Base-by-base conservation (phyloP, 2,888 invertebrate species). In the Philopedon plagiatum region DNA sequence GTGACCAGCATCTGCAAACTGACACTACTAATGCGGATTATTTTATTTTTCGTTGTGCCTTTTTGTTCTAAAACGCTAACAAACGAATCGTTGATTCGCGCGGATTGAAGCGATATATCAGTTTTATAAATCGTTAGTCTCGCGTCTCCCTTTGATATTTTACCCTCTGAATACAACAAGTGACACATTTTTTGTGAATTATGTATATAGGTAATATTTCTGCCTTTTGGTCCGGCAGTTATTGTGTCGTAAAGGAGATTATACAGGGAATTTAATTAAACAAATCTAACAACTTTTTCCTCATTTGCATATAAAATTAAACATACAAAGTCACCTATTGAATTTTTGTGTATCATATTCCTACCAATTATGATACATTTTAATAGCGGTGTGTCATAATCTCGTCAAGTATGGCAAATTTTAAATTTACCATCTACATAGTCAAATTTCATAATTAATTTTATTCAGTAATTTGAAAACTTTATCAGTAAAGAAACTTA, bases 101-200 rank as follows among this genome's bases (percentile, higher is more conserved):
- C 32, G 64, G 64, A 64, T 64, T 64, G 64, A 54, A 23, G 32
- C 63, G 46, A 63, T 63, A 64, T 64, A 64, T 64, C 64, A 64
- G 63, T 54, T 64, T 64, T 64, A 64, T 54, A 63, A 63, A 63
- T 64, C 64, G 64, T 54, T 51, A 64, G 54, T 64, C 63, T 32
- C 64, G 32, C 37, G 39, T 51, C 64, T 64, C 64, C 37, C 64
- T 64, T 64, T 64, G 64, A 64, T 64, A 63, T 64, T 64, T 64
- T 54, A 64, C 54, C 64, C 64, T 64, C 54, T 64, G 34, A 64
- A 51, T 64, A 54, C 64, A 54, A 64, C 64, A 64, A 64, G 64
- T 64, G 64, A 64, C 64, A 54, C 54, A 41, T 51, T 51, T 49
- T 54, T 64, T 54, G 64, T 64, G 64, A 64, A 64, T 64, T 54